phyloP scores from a whole-genome alignment of 2,113 vertebrate genomes.

The Vulpes lagopus region DNA sequence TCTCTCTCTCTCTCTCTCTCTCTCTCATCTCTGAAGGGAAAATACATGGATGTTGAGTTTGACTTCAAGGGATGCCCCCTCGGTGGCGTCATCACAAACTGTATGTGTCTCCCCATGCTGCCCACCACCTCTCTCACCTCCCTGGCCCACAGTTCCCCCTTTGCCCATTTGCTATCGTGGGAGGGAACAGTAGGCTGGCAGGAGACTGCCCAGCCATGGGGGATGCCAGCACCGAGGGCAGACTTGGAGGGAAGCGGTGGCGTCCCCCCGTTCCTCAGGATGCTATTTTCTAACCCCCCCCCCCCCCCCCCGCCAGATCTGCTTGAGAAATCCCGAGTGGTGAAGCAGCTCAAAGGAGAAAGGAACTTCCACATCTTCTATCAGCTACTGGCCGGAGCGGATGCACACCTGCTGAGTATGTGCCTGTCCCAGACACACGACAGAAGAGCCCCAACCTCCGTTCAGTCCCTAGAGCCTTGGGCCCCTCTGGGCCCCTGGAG shows the following conservation, averaged over 20 bases:
- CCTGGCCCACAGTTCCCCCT: neutral
- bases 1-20: conserved; percentile 37
- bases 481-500: rapidly evolving
- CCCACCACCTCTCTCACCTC: rapidly evolving
- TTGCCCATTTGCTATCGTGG: neutral
- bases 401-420: conserved; percentile 86
- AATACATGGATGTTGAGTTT: conserved; percentile 92
- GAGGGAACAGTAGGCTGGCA: neutral
- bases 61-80: conserved; percentile 91
- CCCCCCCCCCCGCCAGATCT: conserved; percentile 78
- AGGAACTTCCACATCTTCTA: conserved; percentile 93
- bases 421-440: neutral
- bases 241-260: neutral
- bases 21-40: conserved; percentile 85
- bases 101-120: conserved; percentile 82
- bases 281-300: neutral
- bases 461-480: neutral
- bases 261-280: neutral
- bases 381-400: conserved; percentile 89
- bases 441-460: neutral
- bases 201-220: neutral
- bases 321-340: conserved; percentile 91
- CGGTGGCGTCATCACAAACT: conserved; percentile 91
- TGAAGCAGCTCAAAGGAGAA: conserved; percentile 88
- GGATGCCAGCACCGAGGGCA: neutral